phyloP scores from a whole-genome alignment of 2,888 invertebrate genomes.

The Phyllotreta cruciferae region DNA sequence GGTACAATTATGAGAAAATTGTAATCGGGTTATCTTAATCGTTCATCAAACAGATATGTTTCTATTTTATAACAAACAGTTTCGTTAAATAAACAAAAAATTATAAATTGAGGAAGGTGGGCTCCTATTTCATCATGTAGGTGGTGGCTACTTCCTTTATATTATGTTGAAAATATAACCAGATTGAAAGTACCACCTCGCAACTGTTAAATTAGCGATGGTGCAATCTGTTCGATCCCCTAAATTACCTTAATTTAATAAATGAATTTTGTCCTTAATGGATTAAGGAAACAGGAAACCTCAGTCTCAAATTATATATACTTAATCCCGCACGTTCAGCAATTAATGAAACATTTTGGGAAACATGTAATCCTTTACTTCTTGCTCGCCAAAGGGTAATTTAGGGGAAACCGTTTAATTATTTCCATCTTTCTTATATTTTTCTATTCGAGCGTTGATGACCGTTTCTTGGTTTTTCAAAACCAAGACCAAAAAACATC shows the following conservation, averaged over 20 bases:
- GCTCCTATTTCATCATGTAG: conserved; percentile 5
- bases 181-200: conserved; percentile 14
- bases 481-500: conserved; percentile 24
- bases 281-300: conserved; percentile 11
- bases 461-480: conserved; percentile 22
- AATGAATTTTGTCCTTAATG: conserved; percentile 10
- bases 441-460: conserved; percentile 3
- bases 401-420: background rate
- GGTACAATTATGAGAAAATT: conserved; percentile 20
- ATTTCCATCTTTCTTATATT: background rate
- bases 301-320: background rate
- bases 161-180: conserved; percentile 8
- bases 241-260: conserved; percentile 18
- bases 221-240: conserved; percentile 6
- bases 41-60: background rate
- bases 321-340: too few relatives aligned
- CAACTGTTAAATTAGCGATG: conserved; percentile 9
- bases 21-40: conserved; percentile 18
- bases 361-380: too few relatives aligned
- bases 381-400: too few relatives aligned
- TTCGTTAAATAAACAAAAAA: background rate
- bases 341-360: too few relatives aligned
- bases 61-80: background rate
- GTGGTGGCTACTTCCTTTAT: conserved; percentile 6
- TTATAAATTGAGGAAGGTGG: background rate